Evolutionary conservation across 2,888 invertebrate genomes (phyloP), one percentile per base, ranked within the genome.

Genomic region (Sphecodes monilicornis): DNA sequence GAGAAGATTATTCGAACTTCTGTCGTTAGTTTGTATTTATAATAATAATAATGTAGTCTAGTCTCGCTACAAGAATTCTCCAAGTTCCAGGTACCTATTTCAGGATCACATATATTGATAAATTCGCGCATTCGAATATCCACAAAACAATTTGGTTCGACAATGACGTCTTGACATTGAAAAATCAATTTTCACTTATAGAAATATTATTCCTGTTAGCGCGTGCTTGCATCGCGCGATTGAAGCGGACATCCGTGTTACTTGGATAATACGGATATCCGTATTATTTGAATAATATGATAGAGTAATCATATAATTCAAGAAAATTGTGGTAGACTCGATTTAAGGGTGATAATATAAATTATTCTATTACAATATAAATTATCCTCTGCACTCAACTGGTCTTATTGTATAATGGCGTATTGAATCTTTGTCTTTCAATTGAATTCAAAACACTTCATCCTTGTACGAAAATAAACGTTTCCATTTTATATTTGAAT

Each of bases 221-320:
- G 69, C 73, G 84, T 78, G 84, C 78, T 70, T 60, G 70, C 36
- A 18, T 26, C 73, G 74, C 54, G 68, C 75, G 75, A 74, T 43
- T 50, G 41, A 77, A 71, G 41, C 81, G 86, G 85, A 85, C 54
- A 66, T 86, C 86, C 86, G 86, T 64, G 78, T 85, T 85, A 82
- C 86, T 41, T 54, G 82, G 78, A 76, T 86, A 85, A 85, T 85
- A 82, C 86, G 86, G 86, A 86, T 60, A 73, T 86, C 86, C 86
- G 86, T 82, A 82, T 86, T 75, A 81, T 85, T 78, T 78, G 82
- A 85, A 78, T 85, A 82, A 85, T 85, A 60, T 39, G 85, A 78
- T 75, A 76, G 76, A 82, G 86, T 78, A 82, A 85, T 78, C 81
- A 85, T 85, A 85, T 82, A 76, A 85, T 85, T 86, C 76, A 81